These are phyloP conservation scores for Andrena hattorfiana DNA, from an alignment of 2,888 invertebrate genomes.

Conservation along the genomic window DNA sequence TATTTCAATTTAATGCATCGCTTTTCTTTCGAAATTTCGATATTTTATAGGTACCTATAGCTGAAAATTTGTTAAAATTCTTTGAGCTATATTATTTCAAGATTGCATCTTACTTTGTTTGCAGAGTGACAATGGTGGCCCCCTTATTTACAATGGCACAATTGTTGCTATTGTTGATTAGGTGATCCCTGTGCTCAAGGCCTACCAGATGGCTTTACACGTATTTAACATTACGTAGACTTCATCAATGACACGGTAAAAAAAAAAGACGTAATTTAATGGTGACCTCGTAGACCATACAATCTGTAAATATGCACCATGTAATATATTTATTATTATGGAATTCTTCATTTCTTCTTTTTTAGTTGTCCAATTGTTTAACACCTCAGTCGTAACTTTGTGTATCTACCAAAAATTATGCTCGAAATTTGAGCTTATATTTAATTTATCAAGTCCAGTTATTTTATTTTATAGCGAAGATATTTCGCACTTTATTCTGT, in stretches of 20 bases:
- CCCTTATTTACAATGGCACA: slow-evolving; percentile 10
- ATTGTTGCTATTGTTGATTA: slow-evolving; percentile 24
- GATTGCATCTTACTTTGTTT: neutral
- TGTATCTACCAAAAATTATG: too few relatives aligned
- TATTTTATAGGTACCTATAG: too few relatives aligned
- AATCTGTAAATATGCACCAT: neutral
- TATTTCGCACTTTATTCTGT: neutral
- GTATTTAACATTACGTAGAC: neutral
- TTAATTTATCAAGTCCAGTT: neutral
- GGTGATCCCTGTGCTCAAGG: slow-evolving; percentile 21
- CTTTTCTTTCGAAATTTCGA: too few relatives aligned
- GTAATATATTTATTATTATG: too few relatives aligned
- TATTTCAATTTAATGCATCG: too few relatives aligned
- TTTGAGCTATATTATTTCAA: too few relatives aligned
- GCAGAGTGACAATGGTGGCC: slow-evolving; percentile 40
- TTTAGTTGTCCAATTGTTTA: too few relatives aligned
- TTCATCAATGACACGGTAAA: neutral
- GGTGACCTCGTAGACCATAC: neutral
- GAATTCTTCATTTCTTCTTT: too few relatives aligned
- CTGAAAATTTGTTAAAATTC: too few relatives aligned
- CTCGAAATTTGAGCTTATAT: neutral
- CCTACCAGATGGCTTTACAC: slow-evolving; percentile 11
- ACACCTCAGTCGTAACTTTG: too few relatives aligned
- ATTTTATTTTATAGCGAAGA: neutral
- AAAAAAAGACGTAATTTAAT: neutral